phyloP scores from a whole-genome alignment of 2,797 vertebrate genomes.

The Carcharodon carcharias region DNA sequence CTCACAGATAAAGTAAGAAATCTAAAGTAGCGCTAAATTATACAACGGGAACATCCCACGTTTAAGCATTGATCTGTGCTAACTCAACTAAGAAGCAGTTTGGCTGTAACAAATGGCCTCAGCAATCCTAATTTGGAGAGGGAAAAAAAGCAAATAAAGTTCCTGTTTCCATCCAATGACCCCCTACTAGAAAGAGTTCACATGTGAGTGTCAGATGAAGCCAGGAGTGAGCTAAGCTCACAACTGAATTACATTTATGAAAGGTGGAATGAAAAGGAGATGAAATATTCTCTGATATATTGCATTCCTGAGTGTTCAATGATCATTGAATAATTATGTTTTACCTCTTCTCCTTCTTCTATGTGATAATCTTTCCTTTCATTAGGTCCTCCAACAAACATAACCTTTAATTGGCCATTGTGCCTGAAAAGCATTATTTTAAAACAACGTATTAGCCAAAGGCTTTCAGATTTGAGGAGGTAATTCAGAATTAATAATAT shows the following conservation, averaged over 20 bases:
- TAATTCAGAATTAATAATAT: neutral
- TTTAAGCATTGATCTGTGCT: neutral
- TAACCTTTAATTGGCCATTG: conserved; percentile 75
- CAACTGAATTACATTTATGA: neutral
- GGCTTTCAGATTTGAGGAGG: neutral
- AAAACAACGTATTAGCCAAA: neutral
- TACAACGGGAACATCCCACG: neutral
- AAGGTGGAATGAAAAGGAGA: neutral
- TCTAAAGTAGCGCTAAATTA: neutral
- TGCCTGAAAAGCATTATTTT: conserved; percentile 60
- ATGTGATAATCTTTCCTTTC: conserved; percentile 91
- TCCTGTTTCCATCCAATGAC: neutral
- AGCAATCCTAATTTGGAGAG: neutral
- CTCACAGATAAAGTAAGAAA: neutral
- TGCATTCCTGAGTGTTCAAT: neutral
- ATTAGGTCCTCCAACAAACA: conserved; percentile 95
- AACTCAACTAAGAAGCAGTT: neutral
- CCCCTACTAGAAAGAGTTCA: neutral
- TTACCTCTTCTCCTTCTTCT: conserved; percentile 97
- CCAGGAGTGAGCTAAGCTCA: neutral
- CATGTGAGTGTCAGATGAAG: neutral
- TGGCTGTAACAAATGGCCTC: neutral
- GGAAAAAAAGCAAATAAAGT: neutral
- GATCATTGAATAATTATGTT: neutral
- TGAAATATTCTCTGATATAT: neutral